Base-by-base conservation (phyloP, 2,797 vertebrate species). In the Enoplosus armatus region DNA sequence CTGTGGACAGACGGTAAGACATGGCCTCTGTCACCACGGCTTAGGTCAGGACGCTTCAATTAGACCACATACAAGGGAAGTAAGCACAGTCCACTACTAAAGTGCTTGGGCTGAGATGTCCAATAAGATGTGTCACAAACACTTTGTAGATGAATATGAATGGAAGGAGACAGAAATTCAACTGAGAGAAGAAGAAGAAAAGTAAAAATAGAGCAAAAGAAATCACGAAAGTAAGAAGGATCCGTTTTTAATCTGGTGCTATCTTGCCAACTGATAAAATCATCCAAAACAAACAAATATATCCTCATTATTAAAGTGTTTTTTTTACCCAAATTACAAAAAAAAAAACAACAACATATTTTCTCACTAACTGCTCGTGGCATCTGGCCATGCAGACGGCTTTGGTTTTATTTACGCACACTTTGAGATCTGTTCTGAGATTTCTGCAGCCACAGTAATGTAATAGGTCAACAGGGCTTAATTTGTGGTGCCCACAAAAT, bases 1-100 rank as follows among this genome's bases (percentile, higher is more conserved):
- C 98, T 99, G 93, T 7, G 83, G 83, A 89, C 51, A 85, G 61
- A 79, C n/a, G 67, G 78, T 59, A 59, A 86, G 73, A 89, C 89
- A 90, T 48, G 72, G 80, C 79, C 89, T 82, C 92, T 91, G 92
- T 93, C 93, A 94, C 18, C 41, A 35, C 10, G 37, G 85, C 80
- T 93, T 89, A 89, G 75, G 80, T 74, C 70, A 59, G 70, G 78
- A 90, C 74, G 39, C 79, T 58, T 90, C 85, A 85, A 63, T 80
- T 77, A 66, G 82, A 76, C 82, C 77, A 65, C 55, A 67, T 51
- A 53, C 64, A 70, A 84, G 75, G 31, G 31, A 74, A 67, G 78
- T 45, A 64, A 80, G 53, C 68, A 71, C 66, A 75, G 86, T 50
- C 85, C 64, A 33, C 72, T 55, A 35, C 83, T 65, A 64, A 89